Percentiles rank a stretch among this genome's conserved stretches.
Evolutionary conservation across 2,113 vertebrate genomes (phyloP).

Genomic region (Antechinus stuartii): DNA sequence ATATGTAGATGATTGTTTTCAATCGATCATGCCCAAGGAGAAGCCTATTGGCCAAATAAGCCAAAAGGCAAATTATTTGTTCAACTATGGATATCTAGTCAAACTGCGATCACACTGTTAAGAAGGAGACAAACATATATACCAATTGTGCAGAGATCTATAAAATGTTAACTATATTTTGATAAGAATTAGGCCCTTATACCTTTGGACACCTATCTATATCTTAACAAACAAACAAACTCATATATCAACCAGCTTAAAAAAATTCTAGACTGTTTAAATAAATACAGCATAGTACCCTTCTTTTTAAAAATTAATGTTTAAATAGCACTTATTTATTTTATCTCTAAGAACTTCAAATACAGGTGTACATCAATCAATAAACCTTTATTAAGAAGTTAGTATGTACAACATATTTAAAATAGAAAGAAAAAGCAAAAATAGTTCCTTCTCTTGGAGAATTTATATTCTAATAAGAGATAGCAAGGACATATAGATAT

Average conservation of each 20-base stretch:
- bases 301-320: too few relatives aligned
- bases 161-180: slow-evolving; percentile 36
- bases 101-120: background rate
- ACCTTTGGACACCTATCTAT: background rate
- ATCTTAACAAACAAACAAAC: too few relatives aligned
- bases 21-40: background rate
- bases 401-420: background rate
- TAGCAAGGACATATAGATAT: background rate
- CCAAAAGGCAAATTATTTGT: slow-evolving; percentile 4
- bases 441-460: background rate
- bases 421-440: background rate
- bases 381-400: background rate
- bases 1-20: slow-evolving; percentile 9
- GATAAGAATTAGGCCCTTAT: background rate
- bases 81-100: background rate
- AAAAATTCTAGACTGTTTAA: background rate
- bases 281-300: too few relatives aligned
- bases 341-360: background rate
- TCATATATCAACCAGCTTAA: background rate
- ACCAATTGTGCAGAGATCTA: slow-evolving; percentile 14
- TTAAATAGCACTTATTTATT: background rate
- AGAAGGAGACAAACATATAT: slow-evolving; percentile 31
- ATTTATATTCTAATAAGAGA: background rate
- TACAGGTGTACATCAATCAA: background rate
- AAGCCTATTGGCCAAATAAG: background rate